Evolutionary conservation across 2,797 vertebrate genomes (phyloP), one percentile per base, ranked within the genome.

Genomic region (Lutjanus campechanus): DNA sequence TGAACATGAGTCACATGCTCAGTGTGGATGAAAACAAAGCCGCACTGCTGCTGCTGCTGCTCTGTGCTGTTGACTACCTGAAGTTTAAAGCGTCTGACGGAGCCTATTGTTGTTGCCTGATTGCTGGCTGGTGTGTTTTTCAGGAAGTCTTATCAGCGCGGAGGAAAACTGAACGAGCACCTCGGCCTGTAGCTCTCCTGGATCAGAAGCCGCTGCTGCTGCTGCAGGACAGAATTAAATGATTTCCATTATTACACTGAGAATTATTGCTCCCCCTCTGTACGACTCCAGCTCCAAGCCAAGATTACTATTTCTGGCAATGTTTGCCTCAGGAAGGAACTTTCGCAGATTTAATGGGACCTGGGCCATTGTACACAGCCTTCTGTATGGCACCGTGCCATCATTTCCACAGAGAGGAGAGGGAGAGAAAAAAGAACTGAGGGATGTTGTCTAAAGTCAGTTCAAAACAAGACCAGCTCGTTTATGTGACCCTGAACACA

Each of bases 311-410:
- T 99, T 98, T 98, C 96, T 98, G 97, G 97, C 96, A 90, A 91
- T 95, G 96, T 97, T 97, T 96, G 97, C 95, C 96, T 97, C 96
- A 97, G 97, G 98, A 98, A 99, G 97, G 97, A 97, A 97, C 96
- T 96, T 98, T 98, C 96, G 95, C 95, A 95, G 96, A 97, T 98
- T 98, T 97, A 98, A 98, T 97, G 97, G 97, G 97, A 96, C 97
- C 92, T 96, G 95, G 95, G 96, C 97, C 97, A 97, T 97, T 98
- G 97, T 98, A 97, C 96, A 95, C 96, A 90, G 96, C 96, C 97
- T 98, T 98, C 97, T 97, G 97, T 97, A 97, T 98, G 97, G 97
- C 97, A 95, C 89, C 0, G 71, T 85, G 97, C 97, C 98, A 95
- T 86, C 77, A 96, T 94, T 85, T 92, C 79, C 91, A 89, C 79